Percentiles rank a stretch among this genome's conserved stretches.
These are phyloP conservation scores for Magallana nippona DNA, from an alignment of 2,888 invertebrate species.

Conservation along the genomic window DNA sequence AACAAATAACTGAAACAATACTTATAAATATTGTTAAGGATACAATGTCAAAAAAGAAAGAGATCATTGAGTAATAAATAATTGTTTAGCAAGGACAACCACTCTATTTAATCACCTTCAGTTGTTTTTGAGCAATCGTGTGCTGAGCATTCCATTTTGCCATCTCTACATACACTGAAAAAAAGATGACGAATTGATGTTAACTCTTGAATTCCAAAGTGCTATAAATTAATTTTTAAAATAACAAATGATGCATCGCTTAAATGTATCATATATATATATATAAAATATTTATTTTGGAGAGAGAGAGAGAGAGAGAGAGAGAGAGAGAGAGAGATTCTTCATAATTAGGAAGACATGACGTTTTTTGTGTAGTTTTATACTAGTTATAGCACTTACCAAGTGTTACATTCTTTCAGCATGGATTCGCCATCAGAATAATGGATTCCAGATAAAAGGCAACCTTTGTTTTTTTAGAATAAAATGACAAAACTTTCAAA, in stretches of 20 bases:
- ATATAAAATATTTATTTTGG: no score
- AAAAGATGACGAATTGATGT: neutral
- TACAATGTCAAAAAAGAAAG: no score
- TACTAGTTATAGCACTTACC: neutral
- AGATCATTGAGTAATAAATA: no score
- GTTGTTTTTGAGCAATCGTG: neutral
- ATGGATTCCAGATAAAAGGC: conserved; percentile 8
- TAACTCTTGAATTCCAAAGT: neutral
- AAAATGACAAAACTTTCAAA: no score
- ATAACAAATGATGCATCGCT: neutral
- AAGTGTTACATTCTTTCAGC: conserved; percentile 3
- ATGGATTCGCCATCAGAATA: conserved; percentile 19
- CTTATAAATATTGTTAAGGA: no score
- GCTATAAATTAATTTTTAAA: neutral
- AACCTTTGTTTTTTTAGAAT: neutral
- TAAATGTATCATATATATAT: no score
- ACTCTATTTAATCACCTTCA: neutral
- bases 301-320: no score
- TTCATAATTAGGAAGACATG: no score
- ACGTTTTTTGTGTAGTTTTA: no score
- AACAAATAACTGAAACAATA: no score
- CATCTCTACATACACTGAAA: conserved; percentile 25
- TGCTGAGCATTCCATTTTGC: conserved; percentile 14
- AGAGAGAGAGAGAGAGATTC: no score
- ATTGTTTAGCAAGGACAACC: no score